Conservation (phyloP, 2,888 invertebrate species). For the Lagria hirta region DNA sequence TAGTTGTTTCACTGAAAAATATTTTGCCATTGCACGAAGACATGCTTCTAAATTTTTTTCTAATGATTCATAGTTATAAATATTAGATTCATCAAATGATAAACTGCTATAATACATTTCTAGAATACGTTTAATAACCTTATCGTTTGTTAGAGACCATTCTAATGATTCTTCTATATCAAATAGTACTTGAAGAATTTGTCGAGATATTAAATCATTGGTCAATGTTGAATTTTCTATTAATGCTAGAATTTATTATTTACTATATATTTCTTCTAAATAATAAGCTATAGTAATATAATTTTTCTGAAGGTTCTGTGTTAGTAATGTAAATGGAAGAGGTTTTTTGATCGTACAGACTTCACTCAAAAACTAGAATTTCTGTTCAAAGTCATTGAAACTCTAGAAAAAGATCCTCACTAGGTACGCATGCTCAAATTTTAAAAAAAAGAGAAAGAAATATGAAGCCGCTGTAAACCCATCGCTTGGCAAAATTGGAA, state of each 20-base stretch:
- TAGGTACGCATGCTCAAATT: too few species aligned
- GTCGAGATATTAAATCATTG: constrained; percentile 11
- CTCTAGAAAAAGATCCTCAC: too few species aligned
- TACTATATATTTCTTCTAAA: too few species aligned
- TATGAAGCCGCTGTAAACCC: too few species aligned
- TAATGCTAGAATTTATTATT: constrained; percentile 9
- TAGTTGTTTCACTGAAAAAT: constrained; percentile 55
- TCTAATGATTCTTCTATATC: constrained; percentile 8
- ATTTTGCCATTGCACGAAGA: constrained; percentile 57
- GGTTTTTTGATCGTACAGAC: too few species aligned
- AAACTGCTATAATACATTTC: constrained; percentile 21
- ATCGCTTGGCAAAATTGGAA: too few species aligned
- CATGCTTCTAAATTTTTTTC: constrained; percentile 60
- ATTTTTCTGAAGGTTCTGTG: too few species aligned
- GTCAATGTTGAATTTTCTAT: constrained; percentile 19
- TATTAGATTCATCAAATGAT: constrained; percentile 6
- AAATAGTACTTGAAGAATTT: constrained; percentile 20
- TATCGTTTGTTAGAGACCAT: constrained; percentile 11
- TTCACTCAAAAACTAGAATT: too few species aligned
- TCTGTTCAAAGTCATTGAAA: too few species aligned
- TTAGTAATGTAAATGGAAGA: too few species aligned
- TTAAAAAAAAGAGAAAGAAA: too few species aligned
- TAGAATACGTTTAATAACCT: constrained; percentile 6
- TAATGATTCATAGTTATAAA: constrained; percentile 48
- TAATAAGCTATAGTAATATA: too few species aligned